phyloP scores from a whole-genome alignment of 2,113 vertebrate genomes.

The Sialia sialis region DNA sequence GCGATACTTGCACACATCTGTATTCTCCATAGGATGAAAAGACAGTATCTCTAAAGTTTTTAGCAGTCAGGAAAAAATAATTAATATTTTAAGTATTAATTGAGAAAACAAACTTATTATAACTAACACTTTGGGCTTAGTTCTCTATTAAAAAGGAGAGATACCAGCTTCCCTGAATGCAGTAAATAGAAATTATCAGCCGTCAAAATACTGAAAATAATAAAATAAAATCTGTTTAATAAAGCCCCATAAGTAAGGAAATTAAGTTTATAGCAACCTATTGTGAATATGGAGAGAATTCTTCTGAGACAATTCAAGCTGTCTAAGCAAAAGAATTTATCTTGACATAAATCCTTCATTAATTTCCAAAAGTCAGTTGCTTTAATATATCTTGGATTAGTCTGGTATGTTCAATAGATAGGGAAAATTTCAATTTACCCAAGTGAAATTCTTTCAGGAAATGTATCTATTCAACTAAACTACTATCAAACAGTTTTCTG shows the following conservation, averaged over 20 bases:
- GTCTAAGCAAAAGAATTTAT: background rate
- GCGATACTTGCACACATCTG: background rate
- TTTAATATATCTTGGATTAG: background rate
- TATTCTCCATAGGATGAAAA: background rate
- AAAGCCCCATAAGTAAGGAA: background rate
- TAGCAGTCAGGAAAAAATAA: background rate
- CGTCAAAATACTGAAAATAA: background rate
- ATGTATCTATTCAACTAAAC: background rate
- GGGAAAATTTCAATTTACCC: background rate
- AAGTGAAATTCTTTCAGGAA: background rate
- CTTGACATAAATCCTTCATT: background rate
- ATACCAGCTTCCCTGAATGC: background rate
- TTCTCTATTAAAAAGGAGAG: background rate
- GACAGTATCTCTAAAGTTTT: background rate
- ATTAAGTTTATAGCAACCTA: background rate
- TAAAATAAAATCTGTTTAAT: background rate
- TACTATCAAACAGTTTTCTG: background rate
- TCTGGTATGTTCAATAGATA: background rate
- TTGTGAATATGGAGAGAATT: background rate
- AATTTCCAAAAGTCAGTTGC: background rate
- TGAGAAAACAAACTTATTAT: background rate
- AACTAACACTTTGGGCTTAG: background rate
- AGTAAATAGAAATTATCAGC: conserved; percentile 5
- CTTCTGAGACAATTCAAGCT: background rate
- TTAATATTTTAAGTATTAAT: background rate